Base-by-base conservation (phyloP, 23 tunicate species). In the Ascidia mentula region DNA sequence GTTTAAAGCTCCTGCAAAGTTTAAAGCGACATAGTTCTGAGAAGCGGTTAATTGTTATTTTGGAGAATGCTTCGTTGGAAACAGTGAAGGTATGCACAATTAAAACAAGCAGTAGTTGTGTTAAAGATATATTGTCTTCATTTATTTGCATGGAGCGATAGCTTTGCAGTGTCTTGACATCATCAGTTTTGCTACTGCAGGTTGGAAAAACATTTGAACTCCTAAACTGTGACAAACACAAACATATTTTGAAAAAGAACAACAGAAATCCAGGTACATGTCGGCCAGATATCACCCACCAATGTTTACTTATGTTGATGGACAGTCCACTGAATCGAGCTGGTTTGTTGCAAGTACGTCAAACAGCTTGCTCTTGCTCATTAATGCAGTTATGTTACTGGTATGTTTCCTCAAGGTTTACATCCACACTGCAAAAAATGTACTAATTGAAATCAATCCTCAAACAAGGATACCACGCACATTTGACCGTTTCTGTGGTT, bases 261-360 rank as follows among this genome's bases (percentile, higher is more conserved):
- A 87, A 84, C 46, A 81, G 99, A 35, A 90, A 91, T 73, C 46
- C 88, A 39, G 99, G 97, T 2, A 60, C 91, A 22, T 88, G 94
- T 69, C 37, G 99, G 36, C 99, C 99, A n/a, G 99, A 96, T 59
- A 96, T 96, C 32, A 87, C 99, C 0, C 99, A 96, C 71, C 97
- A 96, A 69, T 87, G 94, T 33, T 76, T 96, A 24, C 69, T 96
- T 33, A 89, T 84, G 93, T 77, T 96, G 6, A 80, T 96, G 93
- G 99, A 96, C 81, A 87, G 94, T 72, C 99, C 99, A 60, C 60
- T 96, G 39, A 96, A 96, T 46, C 72, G 99, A 80, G 97, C 97
- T 59, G 90, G 89, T 6, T 78, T 96, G 26, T 77, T 96, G 22
- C 99, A 96, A 72, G 97, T 92, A 9, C 22, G 65, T 53, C 65